These are phyloP conservation scores for Magallana gigas DNA, from an alignment of 1,140 invertebrate species.

Conservation along the genomic window DNA sequence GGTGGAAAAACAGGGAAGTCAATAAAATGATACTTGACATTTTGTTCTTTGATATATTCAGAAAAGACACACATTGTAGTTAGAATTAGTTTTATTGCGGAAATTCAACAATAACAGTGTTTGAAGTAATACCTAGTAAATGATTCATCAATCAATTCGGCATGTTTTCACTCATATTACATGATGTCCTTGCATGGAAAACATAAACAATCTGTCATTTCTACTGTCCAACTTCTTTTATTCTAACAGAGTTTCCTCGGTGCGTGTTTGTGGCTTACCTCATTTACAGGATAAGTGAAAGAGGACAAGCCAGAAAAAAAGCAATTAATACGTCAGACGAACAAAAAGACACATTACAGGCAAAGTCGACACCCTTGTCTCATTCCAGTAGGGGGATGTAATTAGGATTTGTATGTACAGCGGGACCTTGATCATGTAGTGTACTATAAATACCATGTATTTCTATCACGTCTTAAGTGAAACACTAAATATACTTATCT, in stretches of 20 bases:
- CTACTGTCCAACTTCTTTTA: not conserved
- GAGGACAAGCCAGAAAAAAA: not conserved
- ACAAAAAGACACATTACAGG: not conserved
- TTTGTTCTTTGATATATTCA: not conserved
- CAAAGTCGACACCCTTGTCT: slow-evolving; percentile 24
- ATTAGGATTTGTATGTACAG: not conserved
- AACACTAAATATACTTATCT: not conserved
- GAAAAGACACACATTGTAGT: not conserved
- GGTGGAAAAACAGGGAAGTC: not conserved
- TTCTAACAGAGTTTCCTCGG: not conserved
- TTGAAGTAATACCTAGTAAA: not conserved
- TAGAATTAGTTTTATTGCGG: slow-evolving; percentile 8
- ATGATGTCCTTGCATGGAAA: not conserved
- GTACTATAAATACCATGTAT: not conserved
- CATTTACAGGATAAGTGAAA: slow-evolving; percentile 18
- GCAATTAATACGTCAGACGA: slow-evolving; percentile 14
- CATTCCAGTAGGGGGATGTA: slow-evolving; percentile 9
- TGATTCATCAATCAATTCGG: slow-evolving; percentile 23
- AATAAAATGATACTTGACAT: not conserved
- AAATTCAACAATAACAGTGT: slow-evolving; percentile 14
- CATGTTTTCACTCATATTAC: not conserved
- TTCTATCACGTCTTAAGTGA: not conserved
- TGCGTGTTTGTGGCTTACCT: slow-evolving; percentile 22
- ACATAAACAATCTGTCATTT: slow-evolving; percentile 17
- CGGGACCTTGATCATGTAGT: not conserved